Percentiles rank a stretch among this genome's conserved stretches.
Conservation (phyloP, 2,888 invertebrate genomes). For the Metellina segmentata region DNA sequence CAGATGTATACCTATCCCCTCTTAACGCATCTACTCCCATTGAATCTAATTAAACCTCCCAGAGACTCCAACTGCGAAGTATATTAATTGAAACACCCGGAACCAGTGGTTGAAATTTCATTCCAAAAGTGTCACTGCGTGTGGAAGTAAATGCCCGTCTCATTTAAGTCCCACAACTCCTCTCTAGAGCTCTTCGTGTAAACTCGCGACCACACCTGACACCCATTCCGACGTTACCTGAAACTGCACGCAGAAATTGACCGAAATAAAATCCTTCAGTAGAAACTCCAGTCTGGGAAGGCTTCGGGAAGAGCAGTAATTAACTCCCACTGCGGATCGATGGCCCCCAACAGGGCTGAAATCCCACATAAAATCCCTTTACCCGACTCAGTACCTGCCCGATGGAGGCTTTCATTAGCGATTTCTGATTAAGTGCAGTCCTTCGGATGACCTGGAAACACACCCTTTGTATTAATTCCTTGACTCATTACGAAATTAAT, state of each 20-base stretch:
- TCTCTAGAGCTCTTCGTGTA: background rate
- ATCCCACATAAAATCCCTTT: slow-evolving; percentile 36
- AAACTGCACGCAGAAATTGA: slow-evolving; percentile 1
- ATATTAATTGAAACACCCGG: too few relatives aligned
- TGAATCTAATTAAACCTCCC: too few relatives aligned
- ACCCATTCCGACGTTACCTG: background rate
- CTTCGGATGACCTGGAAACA: slow-evolving; percentile 56
- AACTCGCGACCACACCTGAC: background rate
- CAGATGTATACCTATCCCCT: too few relatives aligned
- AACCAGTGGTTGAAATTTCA: too few relatives aligned
- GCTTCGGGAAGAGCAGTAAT: slow-evolving; percentile 35
- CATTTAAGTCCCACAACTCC: background rate
- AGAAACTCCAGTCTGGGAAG: background rate
- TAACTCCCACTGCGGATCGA: slow-evolving; percentile 16
- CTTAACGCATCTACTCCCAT: too few relatives aligned
- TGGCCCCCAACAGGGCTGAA: slow-evolving; percentile 19
- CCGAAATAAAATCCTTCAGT: slow-evolving; percentile 44
- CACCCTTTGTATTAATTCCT: slow-evolving; percentile 71
- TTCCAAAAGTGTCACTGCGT: too few relatives aligned
- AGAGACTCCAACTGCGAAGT: too few relatives aligned
- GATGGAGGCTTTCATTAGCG: slow-evolving; percentile 58
- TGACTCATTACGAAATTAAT: slow-evolving; percentile 64
- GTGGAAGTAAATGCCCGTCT: too few relatives aligned
- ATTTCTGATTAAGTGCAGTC: slow-evolving; percentile 67
- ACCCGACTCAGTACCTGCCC: slow-evolving; percentile 26